Evolutionary conservation across 1,140 invertebrate genomes (phyloP).

Genomic region (Cydia amplana): DNA sequence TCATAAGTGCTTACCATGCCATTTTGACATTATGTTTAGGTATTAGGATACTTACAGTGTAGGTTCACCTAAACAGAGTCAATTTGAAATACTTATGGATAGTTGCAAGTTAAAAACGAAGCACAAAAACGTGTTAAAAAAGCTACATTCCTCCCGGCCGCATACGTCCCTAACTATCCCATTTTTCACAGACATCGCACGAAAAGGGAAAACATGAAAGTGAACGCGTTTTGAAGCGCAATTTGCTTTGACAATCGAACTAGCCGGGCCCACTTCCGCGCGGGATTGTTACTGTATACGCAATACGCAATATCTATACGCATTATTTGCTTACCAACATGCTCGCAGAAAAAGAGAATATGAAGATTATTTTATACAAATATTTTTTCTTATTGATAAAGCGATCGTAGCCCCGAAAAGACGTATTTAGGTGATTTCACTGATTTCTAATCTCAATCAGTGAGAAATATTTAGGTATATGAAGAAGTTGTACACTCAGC

Average conservation of each 20-base stretch:
- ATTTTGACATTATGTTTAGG: too few species aligned
- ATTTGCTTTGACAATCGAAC: constrained; percentile 31
- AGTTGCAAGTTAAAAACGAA: neutral
- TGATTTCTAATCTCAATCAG: too few species aligned
- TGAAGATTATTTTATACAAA: neutral
- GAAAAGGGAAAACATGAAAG: constrained; percentile 32
- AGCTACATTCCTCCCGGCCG: neutral
- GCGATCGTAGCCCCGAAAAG: too few species aligned
- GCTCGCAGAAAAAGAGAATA: neutral
- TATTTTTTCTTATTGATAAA: too few species aligned
- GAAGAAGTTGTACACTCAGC: neutral
- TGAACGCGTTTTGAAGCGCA: constrained; percentile 29
- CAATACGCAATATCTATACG: neutral
- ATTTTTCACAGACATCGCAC: constrained; percentile 14
- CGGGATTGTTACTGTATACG: neutral
- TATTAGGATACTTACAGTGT: too few species aligned
- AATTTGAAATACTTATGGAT: too few species aligned
- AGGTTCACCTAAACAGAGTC: too few species aligned
- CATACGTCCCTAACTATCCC: neutral
- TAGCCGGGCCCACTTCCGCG: constrained; percentile 15
- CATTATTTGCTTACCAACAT: constrained; percentile 17
- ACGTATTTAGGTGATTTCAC: too few species aligned
- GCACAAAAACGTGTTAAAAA: neutral
- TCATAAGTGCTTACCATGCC: too few species aligned
- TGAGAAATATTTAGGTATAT: too few species aligned